These are phyloP conservation scores for Notocelia uddmanniana DNA, from an alignment of 2,888 invertebrate species.

Conservation along the genomic window DNA sequence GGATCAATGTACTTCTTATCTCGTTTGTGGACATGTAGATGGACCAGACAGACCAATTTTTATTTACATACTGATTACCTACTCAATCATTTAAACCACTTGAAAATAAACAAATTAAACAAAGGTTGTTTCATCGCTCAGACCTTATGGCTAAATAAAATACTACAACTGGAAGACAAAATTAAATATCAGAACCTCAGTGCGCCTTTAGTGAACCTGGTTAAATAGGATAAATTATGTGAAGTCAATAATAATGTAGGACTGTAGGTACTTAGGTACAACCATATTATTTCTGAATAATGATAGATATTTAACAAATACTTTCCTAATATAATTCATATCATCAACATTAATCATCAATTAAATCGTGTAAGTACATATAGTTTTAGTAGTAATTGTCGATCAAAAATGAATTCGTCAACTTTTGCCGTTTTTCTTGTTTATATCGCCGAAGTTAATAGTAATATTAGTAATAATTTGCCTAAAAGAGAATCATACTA, in stretches of 20 bases:
- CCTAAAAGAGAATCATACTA: background rate
- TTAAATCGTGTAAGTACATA: background rate
- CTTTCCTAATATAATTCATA: background rate
- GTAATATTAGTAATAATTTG: background rate
- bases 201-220: background rate
- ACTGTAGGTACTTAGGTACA: too few relatives aligned
- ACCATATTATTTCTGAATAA: background rate
- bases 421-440: conserved; percentile 19
- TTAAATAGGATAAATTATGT: background rate
- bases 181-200: background rate
- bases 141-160: background rate
- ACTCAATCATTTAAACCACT: background rate
- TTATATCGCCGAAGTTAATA: conserved; percentile 6
- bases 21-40: conserved; percentile 5
- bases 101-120: background rate
- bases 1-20: conserved; percentile 40
- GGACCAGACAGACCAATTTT: conserved; percentile 9
- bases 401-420: background rate
- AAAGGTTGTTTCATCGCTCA: background rate
- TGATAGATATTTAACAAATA: background rate
- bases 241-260: background rate
- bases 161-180: background rate
- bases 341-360: background rate
- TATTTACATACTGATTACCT: conserved; percentile 22
- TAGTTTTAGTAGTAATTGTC: background rate